Percentiles rank a stretch among this genome's conserved stretches.
These are phyloP conservation scores for Sebastes oblongus DNA, from an alignment of 2,797 vertebrate species.

Conservation along the genomic window DNA sequence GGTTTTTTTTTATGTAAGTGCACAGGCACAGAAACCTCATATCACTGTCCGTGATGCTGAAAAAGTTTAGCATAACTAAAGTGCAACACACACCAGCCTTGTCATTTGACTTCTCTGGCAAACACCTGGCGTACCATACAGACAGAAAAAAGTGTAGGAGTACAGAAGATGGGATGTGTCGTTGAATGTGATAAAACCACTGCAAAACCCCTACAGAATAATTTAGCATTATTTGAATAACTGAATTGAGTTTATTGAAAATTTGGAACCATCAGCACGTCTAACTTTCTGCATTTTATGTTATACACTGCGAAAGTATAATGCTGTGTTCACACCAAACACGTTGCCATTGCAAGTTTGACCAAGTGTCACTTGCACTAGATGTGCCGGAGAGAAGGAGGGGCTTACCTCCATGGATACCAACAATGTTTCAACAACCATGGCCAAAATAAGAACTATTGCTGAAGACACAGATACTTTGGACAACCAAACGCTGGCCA, in stretches of 20 bases:
- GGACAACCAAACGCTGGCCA: too few species aligned
- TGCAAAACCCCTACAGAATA: not conserved
- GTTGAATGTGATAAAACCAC: not conserved
- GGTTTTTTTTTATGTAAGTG: not conserved
- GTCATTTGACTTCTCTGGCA: not conserved
- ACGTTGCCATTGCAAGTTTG: not conserved
- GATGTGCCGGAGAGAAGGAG: not conserved
- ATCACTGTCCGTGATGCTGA: not conserved
- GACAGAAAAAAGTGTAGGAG: not conserved
- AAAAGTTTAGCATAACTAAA: not conserved
- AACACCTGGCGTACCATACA: not conserved
- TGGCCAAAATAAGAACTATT: not conserved
- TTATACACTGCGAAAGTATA: not conserved
- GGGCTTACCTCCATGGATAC: not conserved
- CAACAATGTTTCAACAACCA: not conserved
- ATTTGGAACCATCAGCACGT: not conserved
- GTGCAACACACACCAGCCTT: not conserved
- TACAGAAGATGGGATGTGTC: not conserved
- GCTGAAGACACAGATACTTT: too few species aligned
- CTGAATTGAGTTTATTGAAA: not conserved
- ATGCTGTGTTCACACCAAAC: not conserved
- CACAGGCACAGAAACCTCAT: not conserved
- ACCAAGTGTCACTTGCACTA: not conserved
- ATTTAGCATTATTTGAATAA: not conserved
- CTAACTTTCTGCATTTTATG: not conserved